Percentiles rank a stretch among this genome's conserved stretches.
Conservation (phyloP, 2,888 invertebrate genomes). For the Ceraclea dissimilis region DNA sequence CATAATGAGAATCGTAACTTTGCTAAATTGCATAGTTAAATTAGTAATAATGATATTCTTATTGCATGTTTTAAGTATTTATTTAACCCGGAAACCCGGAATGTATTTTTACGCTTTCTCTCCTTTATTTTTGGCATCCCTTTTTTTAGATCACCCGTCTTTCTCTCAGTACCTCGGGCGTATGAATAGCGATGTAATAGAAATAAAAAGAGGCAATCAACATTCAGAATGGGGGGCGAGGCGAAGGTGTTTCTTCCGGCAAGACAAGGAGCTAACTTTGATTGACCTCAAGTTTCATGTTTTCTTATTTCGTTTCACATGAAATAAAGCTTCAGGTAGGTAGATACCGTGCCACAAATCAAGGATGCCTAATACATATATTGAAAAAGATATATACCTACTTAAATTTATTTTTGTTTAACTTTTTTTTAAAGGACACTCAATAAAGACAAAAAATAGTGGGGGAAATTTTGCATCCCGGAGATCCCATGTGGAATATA, state of each 20-base stretch:
- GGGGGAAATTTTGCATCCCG: no score
- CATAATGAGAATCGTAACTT: neutral
- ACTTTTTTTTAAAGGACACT: no score
- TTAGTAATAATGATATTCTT: neutral
- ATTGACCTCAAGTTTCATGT: constrained; percentile 11
- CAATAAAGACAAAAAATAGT: no score
- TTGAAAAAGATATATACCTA: no score
- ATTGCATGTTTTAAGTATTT: no score
- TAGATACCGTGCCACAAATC: neutral
- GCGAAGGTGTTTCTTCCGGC: constrained; percentile 10
- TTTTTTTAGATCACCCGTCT: neutral
- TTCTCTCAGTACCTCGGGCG: constrained; percentile 15
- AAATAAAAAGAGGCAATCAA: constrained; percentile 27
- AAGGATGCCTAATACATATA: neutral
- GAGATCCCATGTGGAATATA: no score
- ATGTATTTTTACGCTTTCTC: neutral
- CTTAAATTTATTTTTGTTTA: no score
- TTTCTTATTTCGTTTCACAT: neutral
- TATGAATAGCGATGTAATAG: constrained; percentile 26
- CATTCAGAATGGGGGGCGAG: constrained; percentile 11
- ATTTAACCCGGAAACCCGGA: no score
- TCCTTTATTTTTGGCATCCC: neutral
- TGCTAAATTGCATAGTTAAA: neutral
- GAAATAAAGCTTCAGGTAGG: no score
- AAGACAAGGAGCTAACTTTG: constrained; percentile 17